Conservation (phyloP, 1,140 invertebrate species). For the Zophobas morio region DNA sequence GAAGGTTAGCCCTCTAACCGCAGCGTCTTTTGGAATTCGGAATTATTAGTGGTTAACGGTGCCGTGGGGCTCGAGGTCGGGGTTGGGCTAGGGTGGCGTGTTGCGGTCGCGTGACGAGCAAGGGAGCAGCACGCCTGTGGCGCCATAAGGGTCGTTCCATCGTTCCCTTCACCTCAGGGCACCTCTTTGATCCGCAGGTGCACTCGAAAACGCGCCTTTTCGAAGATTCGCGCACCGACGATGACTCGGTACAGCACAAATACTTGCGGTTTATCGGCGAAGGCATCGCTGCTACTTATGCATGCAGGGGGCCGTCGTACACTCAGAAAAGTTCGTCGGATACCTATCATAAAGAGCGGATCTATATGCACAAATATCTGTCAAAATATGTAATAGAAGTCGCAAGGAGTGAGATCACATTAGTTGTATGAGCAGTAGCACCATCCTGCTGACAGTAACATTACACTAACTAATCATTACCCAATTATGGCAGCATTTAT, state of each 20-base stretch:
- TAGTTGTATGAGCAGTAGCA: no score
- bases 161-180: constrained; percentile 11
- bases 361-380: no score
- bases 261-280: constrained; percentile 16
- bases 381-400: no score
- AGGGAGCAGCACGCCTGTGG: constrained; percentile 29
- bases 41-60: constrained; percentile 23
- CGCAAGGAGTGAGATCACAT: no score
- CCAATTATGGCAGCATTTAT: no score
- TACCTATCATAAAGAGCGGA: no score
- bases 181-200: constrained; percentile 23
- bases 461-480: no score
- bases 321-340: no score
- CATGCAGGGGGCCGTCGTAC: not conserved
- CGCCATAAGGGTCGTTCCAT: constrained; percentile 31
- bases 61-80: constrained; percentile 1
- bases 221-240: not conserved
- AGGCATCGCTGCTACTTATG: constrained; percentile 11
- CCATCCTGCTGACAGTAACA: no score
- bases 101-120: constrained; percentile 10
- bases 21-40: constrained; percentile 15
- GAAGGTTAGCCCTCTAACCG: constrained; percentile 12
- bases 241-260: not conserved
- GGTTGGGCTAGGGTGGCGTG: not conserved
- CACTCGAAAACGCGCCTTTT: constrained; percentile 11